A percentile compares a stretch with the other conserved stretches of the same genome.
These are phyloP conservation scores for Larimichthys crocea DNA, from an alignment of 2,113 vertebrate species.

Conservation along the genomic window DNA sequence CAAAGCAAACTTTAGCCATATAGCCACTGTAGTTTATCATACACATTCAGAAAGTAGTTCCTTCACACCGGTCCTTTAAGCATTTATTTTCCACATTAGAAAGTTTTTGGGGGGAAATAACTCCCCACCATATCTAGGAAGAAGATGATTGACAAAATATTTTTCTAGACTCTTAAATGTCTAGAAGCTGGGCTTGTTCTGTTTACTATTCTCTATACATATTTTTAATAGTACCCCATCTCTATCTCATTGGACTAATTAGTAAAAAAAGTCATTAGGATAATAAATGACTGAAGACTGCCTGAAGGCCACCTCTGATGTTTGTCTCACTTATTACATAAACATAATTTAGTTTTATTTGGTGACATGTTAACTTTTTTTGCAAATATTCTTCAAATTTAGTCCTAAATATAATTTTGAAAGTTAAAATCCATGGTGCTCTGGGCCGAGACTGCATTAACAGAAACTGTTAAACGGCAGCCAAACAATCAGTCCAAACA, in stretches of 20 bases:
- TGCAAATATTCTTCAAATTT: not conserved
- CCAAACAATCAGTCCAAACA: not conserved
- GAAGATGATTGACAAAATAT: not conserved
- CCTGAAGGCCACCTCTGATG: not conserved
- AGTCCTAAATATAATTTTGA: not conserved
- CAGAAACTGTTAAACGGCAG: slow-evolving; percentile 2
- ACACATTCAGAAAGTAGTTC: no score
- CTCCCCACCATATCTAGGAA: not conserved
- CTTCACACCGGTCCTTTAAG: no score
- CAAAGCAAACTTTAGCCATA: no score
- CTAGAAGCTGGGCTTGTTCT: not conserved
- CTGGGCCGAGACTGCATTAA: not conserved
- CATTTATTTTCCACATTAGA: no score
- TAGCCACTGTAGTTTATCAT: no score
- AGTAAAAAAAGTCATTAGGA: not conserved
- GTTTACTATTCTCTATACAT: not conserved
- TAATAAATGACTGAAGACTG: not conserved
- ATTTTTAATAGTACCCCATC: not conserved
- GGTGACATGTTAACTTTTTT: not conserved
- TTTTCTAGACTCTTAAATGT: not conserved
- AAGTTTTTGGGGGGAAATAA: no score
- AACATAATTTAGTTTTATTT: not conserved
- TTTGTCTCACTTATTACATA: not conserved
- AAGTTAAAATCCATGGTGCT: slow-evolving; percentile 1
- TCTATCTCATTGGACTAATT: not conserved